A percentile compares a stretch with the other conserved stretches of the same genome.
Evolutionary conservation across 2,113 vertebrate genomes (phyloP).

Genomic region (Carlito syrichta): DNA sequence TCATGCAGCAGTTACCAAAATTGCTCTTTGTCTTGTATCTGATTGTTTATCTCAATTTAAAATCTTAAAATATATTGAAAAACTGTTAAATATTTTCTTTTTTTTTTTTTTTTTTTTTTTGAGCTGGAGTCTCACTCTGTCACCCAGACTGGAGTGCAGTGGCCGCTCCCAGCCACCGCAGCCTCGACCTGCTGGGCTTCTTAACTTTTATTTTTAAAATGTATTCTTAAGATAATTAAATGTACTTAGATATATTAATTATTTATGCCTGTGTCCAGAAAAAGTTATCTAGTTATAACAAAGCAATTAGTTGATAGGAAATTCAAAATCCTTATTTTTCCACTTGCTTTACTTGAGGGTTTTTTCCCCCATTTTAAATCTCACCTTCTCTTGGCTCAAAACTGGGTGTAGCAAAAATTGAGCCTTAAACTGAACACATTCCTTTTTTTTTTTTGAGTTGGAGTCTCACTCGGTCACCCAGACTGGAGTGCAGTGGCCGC

Average conservation of each 20-base stretch:
- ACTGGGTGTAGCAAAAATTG: background rate
- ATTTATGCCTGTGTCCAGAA: background rate
- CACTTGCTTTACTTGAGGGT: background rate
- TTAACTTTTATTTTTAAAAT: conserved; percentile 30
- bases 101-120: too few species aligned
- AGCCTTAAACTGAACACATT: background rate
- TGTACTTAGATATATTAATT: background rate
- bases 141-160: too few species aligned
- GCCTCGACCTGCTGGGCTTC: too few species aligned
- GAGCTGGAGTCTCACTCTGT: too few species aligned
- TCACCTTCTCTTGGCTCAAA: background rate
- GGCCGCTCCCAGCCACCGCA: too few species aligned
- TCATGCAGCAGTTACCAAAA: background rate
- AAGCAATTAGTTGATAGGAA: background rate
- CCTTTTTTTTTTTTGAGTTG: too few species aligned
- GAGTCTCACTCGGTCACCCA: too few species aligned
- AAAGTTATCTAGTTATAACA: background rate
- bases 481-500: too few species aligned
- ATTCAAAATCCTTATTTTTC: background rate
- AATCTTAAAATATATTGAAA: conserved; percentile 32
- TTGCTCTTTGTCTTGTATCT: background rate
- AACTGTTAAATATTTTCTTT: background rate
- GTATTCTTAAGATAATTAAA: background rate
- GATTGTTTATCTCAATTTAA: background rate
- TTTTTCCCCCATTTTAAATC: background rate